These are phyloP conservation scores for Mycogona germanica DNA, from an alignment of 2,888 invertebrate genomes.

Conservation along the genomic window DNA sequence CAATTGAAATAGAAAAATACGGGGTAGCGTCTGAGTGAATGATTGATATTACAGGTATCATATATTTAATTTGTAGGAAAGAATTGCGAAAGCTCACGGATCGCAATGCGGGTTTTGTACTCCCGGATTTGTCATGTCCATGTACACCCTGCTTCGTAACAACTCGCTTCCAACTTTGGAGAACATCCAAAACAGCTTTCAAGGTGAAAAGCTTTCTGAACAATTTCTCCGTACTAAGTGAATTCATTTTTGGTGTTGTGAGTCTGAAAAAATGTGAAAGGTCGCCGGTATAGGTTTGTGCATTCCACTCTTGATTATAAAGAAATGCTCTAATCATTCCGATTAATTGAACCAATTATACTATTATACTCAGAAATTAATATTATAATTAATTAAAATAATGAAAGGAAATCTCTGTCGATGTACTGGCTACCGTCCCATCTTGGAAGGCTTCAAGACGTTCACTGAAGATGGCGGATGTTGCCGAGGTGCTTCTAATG, in stretches of 20 bases:
- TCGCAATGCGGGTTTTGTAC: slow-evolving; percentile 95
- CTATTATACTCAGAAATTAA: not conserved
- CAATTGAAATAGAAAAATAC: no score
- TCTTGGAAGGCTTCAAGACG: slow-evolving; percentile 77
- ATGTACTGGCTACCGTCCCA: slow-evolving; percentile 89
- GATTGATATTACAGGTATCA: no score
- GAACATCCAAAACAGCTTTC: slow-evolving; percentile 50
- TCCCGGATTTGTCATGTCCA: slow-evolving; percentile 94
- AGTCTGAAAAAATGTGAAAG: no score
- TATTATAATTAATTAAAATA: slow-evolving; percentile 18
- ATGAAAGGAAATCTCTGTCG: slow-evolving; percentile 72
- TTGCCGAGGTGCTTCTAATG: no score
- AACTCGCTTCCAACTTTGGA: slow-evolving; percentile 55
- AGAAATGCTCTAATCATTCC: not conserved
- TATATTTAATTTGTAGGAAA: slow-evolving; percentile 39
- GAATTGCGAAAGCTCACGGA: slow-evolving; percentile 79
- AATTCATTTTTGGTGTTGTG: no score
- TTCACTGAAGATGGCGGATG: slow-evolving; percentile 37
- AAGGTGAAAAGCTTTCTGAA: no score
- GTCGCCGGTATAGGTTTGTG: no score
- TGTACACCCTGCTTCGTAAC: slow-evolving; percentile 74
- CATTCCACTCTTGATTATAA: no score
- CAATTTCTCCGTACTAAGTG: no score
- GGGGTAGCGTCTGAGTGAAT: no score
- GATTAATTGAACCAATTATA: no score